These are phyloP conservation scores for Callipepla squamata DNA, from an alignment of 2,113 vertebrate genomes.

Conservation along the genomic window DNA sequence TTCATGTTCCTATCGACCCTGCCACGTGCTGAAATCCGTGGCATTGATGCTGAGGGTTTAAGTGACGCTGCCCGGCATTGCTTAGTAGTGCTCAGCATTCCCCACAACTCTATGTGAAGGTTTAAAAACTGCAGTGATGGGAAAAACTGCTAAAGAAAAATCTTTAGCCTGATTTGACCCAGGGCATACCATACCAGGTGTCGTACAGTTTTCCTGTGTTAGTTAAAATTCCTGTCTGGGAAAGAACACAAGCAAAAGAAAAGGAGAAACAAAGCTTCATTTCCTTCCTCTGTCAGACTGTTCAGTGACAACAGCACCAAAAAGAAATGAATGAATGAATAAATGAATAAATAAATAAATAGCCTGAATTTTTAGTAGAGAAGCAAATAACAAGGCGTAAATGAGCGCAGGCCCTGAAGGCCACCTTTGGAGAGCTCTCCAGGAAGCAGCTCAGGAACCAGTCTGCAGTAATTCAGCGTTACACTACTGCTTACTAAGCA, in stretches of 20 bases:
- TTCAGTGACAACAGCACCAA: background rate
- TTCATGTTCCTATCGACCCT: background rate
- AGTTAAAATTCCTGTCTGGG: background rate
- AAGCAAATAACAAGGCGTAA: background rate
- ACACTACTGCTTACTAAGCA: background rate
- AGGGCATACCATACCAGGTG: background rate
- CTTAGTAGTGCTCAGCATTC: background rate
- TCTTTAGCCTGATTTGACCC: background rate
- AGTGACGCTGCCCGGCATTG: background rate
- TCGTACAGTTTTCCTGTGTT: background rate
- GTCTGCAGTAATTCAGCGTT: background rate
- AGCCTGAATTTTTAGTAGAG: background rate
- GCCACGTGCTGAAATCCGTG: background rate
- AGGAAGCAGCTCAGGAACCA: background rate
- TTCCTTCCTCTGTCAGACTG: background rate
- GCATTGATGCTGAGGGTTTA: background rate
- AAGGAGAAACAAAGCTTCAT: background rate
- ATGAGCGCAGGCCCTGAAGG: background rate
- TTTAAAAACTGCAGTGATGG: background rate
- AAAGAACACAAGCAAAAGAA: slow-evolving; percentile 28
- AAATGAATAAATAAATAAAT: background rate
- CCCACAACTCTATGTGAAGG: background rate
- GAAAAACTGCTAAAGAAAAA: background rate
- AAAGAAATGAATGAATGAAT: background rate
- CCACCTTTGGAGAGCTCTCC: background rate